phyloP scores from a whole-genome alignment of 2,113 vertebrate genomes.

The Hipposideros armiger region DNA sequence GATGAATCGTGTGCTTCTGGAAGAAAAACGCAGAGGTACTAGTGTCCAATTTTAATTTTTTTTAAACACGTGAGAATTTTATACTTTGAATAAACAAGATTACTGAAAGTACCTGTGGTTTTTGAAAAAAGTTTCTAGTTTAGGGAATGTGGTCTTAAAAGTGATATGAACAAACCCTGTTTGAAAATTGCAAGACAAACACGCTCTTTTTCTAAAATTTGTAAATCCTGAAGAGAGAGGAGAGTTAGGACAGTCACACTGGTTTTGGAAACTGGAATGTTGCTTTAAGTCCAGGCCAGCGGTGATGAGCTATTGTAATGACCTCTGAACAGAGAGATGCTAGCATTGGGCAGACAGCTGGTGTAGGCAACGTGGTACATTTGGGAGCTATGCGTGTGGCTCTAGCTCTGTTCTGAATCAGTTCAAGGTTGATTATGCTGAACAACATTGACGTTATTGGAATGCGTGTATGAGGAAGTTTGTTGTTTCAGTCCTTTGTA shows the following conservation, averaged over 20 bases:
- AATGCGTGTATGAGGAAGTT: background rate
- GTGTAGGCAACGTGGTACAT: background rate
- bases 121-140: constrained; percentile 67
- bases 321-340: constrained; percentile 41
- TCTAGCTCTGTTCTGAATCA: background rate
- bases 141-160: constrained; percentile 47
- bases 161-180: constrained; percentile 28
- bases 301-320: background rate
- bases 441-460: background rate
- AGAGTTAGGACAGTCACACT: background rate
- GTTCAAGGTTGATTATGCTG: background rate
- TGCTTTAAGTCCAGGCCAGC: background rate
- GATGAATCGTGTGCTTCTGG: constrained; percentile 61
- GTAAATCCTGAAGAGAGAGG: background rate
- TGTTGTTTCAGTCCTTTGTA: constrained; percentile 17
- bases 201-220: constrained; percentile 44
- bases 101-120: constrained; percentile 68
- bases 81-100: constrained; percentile 74
- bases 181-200: constrained; percentile 54
- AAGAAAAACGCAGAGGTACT: constrained; percentile 31
- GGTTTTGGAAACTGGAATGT: constrained; percentile 36
- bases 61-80: constrained; percentile 72
- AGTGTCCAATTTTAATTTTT: constrained; percentile 63
- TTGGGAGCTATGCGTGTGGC: background rate
- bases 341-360: background rate